A percentile compares a stretch with the other conserved stretches of the same genome.
These are phyloP conservation scores for Heliothis peltigera DNA, from an alignment of 2,888 invertebrate genomes.

Conservation along the genomic window DNA sequence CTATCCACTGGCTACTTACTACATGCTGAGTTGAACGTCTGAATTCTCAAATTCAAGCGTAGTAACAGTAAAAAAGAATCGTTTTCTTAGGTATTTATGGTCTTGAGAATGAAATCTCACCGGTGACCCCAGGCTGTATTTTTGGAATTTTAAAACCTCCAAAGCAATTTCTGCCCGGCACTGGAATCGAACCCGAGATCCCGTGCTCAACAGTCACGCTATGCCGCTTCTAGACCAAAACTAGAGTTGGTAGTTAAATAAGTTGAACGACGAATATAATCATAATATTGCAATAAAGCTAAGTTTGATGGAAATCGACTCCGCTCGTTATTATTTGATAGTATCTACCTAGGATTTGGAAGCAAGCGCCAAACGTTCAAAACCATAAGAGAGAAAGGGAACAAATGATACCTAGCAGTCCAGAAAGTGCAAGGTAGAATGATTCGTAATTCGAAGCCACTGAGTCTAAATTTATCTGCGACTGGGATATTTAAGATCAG, in stretches of 20 bases:
- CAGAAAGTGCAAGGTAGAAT: constrained; percentile 28
- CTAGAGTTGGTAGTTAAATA: too few relatives aligned
- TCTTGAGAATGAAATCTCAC: too few relatives aligned
- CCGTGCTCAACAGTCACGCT: not conserved
- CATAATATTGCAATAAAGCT: constrained; percentile 30
- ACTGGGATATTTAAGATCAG: constrained; percentile 43
- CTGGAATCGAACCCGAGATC: not conserved
- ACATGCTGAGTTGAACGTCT: too few relatives aligned
- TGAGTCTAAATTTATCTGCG: constrained; percentile 40
- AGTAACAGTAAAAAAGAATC: too few relatives aligned
- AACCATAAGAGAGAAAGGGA: constrained; percentile 23
- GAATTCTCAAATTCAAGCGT: too few relatives aligned
- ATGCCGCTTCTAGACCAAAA: constrained; percentile 2
- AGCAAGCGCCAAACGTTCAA: constrained; percentile 36
- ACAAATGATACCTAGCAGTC: constrained; percentile 38
- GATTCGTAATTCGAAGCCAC: constrained; percentile 32
- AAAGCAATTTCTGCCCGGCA: too few relatives aligned
- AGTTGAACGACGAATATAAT: constrained; percentile 20
- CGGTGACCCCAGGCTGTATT: too few relatives aligned
- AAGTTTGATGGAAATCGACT: constrained; percentile 41
- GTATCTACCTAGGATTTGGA: constrained; percentile 41
- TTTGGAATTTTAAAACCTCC: too few relatives aligned
- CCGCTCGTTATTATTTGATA: constrained; percentile 43
- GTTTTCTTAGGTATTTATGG: too few relatives aligned
- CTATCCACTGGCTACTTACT: too few relatives aligned